phyloP scores from a whole-genome alignment of 2,113 vertebrate species.

The Cryptoleucopteryx plumbea region DNA sequence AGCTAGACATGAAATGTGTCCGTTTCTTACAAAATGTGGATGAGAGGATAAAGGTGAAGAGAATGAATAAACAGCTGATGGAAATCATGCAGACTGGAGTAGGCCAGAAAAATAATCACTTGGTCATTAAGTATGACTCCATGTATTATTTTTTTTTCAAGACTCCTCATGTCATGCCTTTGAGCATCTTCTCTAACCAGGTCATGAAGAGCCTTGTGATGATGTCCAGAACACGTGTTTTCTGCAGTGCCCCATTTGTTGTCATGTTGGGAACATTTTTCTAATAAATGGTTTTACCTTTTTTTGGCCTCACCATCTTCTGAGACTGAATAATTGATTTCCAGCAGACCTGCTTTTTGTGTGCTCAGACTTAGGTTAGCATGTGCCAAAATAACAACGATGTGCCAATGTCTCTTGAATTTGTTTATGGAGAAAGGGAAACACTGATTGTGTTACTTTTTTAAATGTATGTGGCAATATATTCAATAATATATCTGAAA shows the following conservation, averaged over 20 bases:
- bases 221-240: slow-evolving; percentile 8
- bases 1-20: background rate
- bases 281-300: background rate
- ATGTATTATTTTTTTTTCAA: background rate
- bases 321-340: background rate
- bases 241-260: background rate
- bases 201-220: background rate
- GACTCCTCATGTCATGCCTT: background rate
- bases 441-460: background rate
- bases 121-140: background rate
- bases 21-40: background rate
- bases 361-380: background rate
- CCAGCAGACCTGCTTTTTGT: background rate
- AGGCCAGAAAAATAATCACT: slow-evolving; percentile 5
- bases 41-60: slow-evolving; percentile 19
- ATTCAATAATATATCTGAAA: background rate
- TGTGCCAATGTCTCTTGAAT: background rate
- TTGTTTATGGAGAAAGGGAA: background rate
- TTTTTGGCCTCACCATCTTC: background rate
- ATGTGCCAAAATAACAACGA: background rate
- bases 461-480: background rate
- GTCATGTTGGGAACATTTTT: background rate
- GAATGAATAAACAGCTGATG: slow-evolving; percentile 18
- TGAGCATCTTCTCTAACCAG: background rate
- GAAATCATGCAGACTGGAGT: background rate